Percentiles rank a stretch among this genome's conserved stretches.
Evolutionary conservation across 2,888 invertebrate species (phyloP).

Genomic region (Cantharis rufa): DNA sequence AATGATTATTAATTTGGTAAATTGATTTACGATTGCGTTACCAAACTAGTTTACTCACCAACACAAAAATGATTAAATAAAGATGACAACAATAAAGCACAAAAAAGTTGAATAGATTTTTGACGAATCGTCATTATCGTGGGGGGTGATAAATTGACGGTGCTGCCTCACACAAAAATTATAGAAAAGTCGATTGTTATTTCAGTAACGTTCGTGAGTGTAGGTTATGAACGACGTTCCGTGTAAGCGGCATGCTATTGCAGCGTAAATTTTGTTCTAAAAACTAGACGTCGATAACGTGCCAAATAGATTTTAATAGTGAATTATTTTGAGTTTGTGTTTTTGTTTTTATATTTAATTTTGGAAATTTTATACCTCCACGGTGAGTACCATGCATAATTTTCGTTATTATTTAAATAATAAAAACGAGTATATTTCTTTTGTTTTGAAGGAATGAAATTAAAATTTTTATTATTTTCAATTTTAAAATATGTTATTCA

Average conservation of each 20-base stretch:
- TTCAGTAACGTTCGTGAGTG: neutral
- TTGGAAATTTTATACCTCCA: neutral
- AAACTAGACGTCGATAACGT: neutral
- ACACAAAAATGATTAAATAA: neutral
- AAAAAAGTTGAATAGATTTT: neutral
- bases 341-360: neutral
- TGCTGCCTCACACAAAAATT: neutral
- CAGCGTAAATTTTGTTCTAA: slow-evolving; percentile 1
- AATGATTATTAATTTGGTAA: too few relatives aligned
- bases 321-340: slow-evolving; percentile 3
- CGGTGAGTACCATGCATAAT: neutral
- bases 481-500: neutral
- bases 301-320: neutral
- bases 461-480: neutral
- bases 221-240: slow-evolving; percentile 14
- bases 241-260: slow-evolving; percentile 11
- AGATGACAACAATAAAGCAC: neutral
- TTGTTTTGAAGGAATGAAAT: neutral
- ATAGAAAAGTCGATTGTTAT: neutral
- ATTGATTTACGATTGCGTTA: too few relatives aligned
- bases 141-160: neutral
- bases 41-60: neutral
- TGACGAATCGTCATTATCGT: neutral
- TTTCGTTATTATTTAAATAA: neutral
- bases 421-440: neutral